Base-by-base conservation (phyloP, 30 jellyfish, hydroid and myxozoan species). In the Catostylus mosaicus region DNA sequence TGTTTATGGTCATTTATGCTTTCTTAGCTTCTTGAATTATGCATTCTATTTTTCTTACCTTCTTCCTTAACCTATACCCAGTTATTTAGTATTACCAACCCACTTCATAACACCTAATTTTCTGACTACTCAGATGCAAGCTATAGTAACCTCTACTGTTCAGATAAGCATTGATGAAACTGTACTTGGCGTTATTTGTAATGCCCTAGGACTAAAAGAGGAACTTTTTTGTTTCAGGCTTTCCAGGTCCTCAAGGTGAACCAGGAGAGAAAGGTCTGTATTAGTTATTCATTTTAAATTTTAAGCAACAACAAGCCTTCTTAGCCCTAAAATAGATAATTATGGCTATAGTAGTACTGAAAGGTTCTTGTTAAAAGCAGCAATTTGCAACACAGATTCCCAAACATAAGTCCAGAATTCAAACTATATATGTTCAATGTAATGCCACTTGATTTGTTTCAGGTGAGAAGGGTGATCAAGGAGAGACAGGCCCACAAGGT, bases 171-270 rank as follows among this genome's bases (percentile, higher is more conserved):
- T n/a, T n/a, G n/a, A n/a, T n/a, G n/a, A n/a, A n/a, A n/a, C n/a
- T n/a, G n/a, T n/a, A n/a, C n/a, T n/a, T n/a, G n/a, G n/a, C n/a
- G n/a, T n/a, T n/a, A n/a, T n/a, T n/a, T n/a, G n/a, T n/a, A n/a
- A n/a, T n/a, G n/a, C n/a, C n/a, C n/a, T n/a, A n/a, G n/a, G 0
- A 40, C 40, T 73, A 3, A 40, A 50, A 22, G 43, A 23, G 20
- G 37, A 23, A 50, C 7, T 30, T 43, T 43, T 26, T 45, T 63
- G 1, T 83, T n/a, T 0, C 14, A 86, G 96, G 96, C 37, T 86
- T 75, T 52, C 85, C 96, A 3, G 96, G 96, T 33, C 86, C 96
- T 18, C 84, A 86, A 54, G 96, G 96, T 1, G 96, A 86, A 30
- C 43, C 67, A 24, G 96, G 96, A 35, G 96, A 86, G 4, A 65